Evolutionary conservation across 1,140 invertebrate species (phyloP).

Genomic region (Tachypleus tridentatus): DNA sequence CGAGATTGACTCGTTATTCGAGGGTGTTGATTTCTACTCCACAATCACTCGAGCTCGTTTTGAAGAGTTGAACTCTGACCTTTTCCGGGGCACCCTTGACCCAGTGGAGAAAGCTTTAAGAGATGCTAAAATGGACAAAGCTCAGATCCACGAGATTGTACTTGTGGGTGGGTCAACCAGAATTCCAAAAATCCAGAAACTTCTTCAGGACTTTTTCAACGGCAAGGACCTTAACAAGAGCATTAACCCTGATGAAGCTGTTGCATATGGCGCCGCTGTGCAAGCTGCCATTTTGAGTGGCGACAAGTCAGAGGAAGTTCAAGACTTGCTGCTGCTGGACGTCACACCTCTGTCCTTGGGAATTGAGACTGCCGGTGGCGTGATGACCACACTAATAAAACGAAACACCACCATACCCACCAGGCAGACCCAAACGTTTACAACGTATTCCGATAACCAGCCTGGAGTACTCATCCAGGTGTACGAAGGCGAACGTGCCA

Average conservation of each 20-base stretch:
- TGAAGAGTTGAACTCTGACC: constrained; percentile 85
- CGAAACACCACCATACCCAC: constrained; percentile 93
- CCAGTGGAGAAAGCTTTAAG: constrained; percentile 32
- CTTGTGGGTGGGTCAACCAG: constrained; percentile 96
- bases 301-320: constrained; percentile 84
- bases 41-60: constrained; percentile 87
- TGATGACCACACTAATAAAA: constrained; percentile 92
- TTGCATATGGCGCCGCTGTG: constrained; percentile 67
- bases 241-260: constrained; percentile 89
- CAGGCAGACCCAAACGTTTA: constrained; percentile 91
- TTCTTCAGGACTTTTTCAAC: constrained; percentile 58
- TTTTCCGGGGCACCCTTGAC: constrained; percentile 44
- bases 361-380: constrained; percentile 93
- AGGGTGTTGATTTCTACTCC: constrained; percentile 94
- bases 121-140: constrained; percentile 34
- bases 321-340: constrained; percentile 81
- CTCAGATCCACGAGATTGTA: constrained; percentile 83
- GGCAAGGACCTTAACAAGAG: constrained; percentile 95
- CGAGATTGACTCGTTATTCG: constrained; percentile 46
- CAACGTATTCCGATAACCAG: constrained; percentile 93
- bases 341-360: constrained; percentile 89
- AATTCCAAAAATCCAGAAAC: constrained; percentile 93
- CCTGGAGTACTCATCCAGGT: constrained; percentile 79
- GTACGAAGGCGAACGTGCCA: constrained; percentile 46
- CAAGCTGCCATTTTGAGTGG: constrained; percentile 71